phyloP scores from a whole-genome alignment of 1,140 invertebrate species.

The Pseudomyrmex cubaensis region DNA sequence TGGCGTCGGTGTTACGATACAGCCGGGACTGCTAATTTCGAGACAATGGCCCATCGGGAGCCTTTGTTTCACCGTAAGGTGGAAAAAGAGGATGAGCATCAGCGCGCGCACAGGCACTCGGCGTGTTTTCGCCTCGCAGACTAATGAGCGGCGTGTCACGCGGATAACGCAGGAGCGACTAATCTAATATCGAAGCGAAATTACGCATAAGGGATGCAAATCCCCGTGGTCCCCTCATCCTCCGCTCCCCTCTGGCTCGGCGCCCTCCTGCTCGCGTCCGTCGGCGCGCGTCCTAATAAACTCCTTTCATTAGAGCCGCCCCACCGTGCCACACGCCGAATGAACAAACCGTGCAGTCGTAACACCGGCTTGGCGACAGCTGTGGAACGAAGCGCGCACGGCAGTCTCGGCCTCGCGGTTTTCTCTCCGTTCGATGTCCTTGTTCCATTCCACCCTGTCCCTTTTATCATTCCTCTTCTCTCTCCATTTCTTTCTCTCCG shows the following conservation, averaged over 20 bases:
- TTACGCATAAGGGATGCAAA: conserved; percentile 79
- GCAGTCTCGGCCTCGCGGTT: conserved; percentile 65
- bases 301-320: conserved; percentile 73
- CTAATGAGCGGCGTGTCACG: conserved; percentile 69
- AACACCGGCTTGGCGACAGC: conserved; percentile 71
- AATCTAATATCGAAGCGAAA: conserved; percentile 79
- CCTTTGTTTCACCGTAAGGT: conserved; percentile 63
- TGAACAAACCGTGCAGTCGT: conserved; percentile 74
- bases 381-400: conserved; percentile 59
- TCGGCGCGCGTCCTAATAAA: conserved; percentile 71
- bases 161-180: conserved; percentile 70
- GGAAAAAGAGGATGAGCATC: conserved; percentile 29
- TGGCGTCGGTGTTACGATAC: conserved; percentile 50
- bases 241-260: conserved; percentile 29
- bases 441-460: background rate
- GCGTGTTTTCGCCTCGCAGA: conserved; percentile 54
- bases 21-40: conserved; percentile 69
- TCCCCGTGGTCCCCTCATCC: conserved; percentile 56
- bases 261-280: conserved; percentile 50
- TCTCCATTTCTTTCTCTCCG: background rate
- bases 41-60: conserved; percentile 68
- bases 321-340: conserved; percentile 54
- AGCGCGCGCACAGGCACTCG: conserved; percentile 7
- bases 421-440: conserved; percentile 47
- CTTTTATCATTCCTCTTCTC: background rate